phyloP scores from a whole-genome alignment of 2,888 invertebrate genomes.

The Eutolmus rufibarbis region DNA sequence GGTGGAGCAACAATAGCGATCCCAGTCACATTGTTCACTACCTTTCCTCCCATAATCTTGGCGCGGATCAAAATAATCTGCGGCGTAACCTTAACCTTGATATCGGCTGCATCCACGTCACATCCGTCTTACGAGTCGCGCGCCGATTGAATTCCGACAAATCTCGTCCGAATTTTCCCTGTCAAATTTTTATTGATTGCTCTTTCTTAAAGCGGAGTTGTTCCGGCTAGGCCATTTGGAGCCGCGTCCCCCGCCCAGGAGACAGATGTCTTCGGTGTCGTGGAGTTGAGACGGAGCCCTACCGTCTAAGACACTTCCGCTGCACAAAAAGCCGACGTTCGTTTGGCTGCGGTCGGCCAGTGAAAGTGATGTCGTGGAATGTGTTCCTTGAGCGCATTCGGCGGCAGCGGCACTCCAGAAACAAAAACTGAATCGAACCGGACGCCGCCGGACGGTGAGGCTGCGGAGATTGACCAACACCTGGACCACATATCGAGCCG shows the following conservation, averaged over 20 bases:
- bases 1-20: background rate
- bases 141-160: background rate
- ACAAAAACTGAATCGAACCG: slow-evolving; percentile 7
- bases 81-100: slow-evolving; percentile 18
- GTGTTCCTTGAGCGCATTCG: slow-evolving; percentile 11
- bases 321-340: background rate
- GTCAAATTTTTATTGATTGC: slow-evolving; percentile 22
- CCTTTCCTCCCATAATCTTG: background rate
- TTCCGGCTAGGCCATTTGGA: background rate
- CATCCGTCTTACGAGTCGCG: background rate
- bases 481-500: background rate
- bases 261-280: background rate
- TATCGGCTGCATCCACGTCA: background rate
- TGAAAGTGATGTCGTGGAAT: slow-evolving; percentile 38
- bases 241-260: background rate
- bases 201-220: slow-evolving; percentile 5
- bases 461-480: background rate
- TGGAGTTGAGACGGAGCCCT: background rate
- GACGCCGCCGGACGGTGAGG: background rate
- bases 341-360: background rate
- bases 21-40: background rate
- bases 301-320: background rate
- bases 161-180: slow-evolving; percentile 9
- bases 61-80: background rate
- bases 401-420: background rate